Evolutionary conservation across 1,140 invertebrate species (phyloP).

Genomic region (Lepidurus apus): DNA sequence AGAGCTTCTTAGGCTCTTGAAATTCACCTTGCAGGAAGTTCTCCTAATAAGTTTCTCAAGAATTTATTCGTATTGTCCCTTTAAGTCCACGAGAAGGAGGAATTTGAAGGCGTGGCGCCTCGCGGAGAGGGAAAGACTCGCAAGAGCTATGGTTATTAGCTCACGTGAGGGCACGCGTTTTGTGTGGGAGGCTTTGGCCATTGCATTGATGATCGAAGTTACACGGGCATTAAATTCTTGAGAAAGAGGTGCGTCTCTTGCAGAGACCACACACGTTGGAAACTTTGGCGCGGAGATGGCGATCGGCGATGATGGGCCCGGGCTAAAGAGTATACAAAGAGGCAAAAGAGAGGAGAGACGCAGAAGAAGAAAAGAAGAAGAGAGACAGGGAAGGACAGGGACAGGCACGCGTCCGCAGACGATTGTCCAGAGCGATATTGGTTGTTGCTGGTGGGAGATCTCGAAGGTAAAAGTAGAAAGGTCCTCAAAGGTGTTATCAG

Average conservation of each 20-base stretch:
- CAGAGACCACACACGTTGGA: conserved; percentile 16
- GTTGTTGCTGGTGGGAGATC: conserved; percentile 17
- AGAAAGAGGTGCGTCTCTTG: conserved; percentile 2
- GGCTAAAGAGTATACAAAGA: background rate
- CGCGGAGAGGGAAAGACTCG: background rate
- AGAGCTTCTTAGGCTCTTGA: too few relatives aligned
- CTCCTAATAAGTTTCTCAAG: background rate
- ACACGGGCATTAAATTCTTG: background rate
- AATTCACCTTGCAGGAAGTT: too few relatives aligned
- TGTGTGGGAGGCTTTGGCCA: background rate
- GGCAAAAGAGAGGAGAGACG: background rate
- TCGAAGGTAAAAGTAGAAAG: background rate
- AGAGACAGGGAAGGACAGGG: background rate
- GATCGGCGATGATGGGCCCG: conserved; percentile 7
- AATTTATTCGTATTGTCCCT: background rate
- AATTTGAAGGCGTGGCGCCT: background rate
- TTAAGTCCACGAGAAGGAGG: background rate
- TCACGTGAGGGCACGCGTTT: conserved; percentile 17
- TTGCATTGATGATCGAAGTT: conserved; percentile 1
- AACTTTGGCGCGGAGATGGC: background rate
- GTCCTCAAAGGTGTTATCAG: background rate
- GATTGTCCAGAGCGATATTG: conserved; percentile 3
- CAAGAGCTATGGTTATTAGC: background rate
- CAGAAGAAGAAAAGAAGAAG: too few relatives aligned
- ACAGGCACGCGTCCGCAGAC: conserved; percentile 4